These are phyloP conservation scores for Vanessa cardui DNA, from an alignment of 2,888 invertebrate genomes.

Conservation along the genomic window DNA sequence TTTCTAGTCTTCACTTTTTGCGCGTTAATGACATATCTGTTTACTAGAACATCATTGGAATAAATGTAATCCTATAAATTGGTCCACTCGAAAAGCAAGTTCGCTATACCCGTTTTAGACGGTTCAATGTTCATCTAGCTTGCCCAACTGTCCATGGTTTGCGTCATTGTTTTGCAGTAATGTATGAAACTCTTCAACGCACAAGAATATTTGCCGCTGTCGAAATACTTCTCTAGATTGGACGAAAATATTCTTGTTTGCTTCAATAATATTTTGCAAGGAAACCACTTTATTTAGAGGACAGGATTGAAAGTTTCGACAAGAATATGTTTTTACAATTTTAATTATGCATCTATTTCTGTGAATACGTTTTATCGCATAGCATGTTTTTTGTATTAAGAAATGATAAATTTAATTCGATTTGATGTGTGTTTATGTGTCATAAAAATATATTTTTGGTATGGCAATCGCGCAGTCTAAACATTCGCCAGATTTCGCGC, in stretches of 20 bases:
- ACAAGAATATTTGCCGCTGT: constrained; percentile 27
- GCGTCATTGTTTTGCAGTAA: constrained; percentile 35
- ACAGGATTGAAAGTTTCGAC: not conserved
- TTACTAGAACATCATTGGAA: too few species aligned
- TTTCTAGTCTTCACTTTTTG: too few species aligned
- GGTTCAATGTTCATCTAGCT: constrained; percentile 25
- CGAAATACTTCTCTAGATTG: constrained; percentile 27
- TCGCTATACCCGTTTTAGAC: not conserved
- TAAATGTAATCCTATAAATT: too few species aligned
- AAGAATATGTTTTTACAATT: not conserved
- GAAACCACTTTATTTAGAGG: constrained; percentile 7
- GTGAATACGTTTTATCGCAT: not conserved
- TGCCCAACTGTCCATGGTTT: constrained; percentile 23
- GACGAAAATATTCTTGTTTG: constrained; percentile 36
- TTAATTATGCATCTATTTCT: not conserved
- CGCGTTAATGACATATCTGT: too few species aligned
- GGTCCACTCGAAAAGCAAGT: not conserved
- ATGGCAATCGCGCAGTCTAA: too few species aligned
- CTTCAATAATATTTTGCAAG: constrained; percentile 18
- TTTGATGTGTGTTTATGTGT: too few species aligned
- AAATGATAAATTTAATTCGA: too few species aligned
- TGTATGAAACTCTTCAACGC: constrained; percentile 30
- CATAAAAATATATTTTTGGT: too few species aligned
- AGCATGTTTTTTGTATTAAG: too few species aligned
- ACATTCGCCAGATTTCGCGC: too few species aligned